Evolutionary conservation across 1,140 invertebrate genomes (phyloP), one percentile per base, ranked within the genome.

Genomic region (Drosophila asahinai): DNA sequence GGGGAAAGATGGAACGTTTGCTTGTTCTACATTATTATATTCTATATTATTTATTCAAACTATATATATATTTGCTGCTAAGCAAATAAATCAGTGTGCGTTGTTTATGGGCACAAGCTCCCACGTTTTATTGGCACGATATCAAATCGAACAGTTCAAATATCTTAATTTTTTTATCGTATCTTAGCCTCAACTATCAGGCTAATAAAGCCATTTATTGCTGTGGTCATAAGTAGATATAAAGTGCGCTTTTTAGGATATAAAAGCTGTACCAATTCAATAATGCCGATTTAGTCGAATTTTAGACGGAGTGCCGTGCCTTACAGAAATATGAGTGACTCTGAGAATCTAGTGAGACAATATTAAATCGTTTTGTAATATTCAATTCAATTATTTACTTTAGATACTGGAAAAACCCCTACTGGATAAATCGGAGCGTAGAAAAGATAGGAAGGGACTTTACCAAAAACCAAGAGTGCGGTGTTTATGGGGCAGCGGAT

Each of bases 291-390:
- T 36, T 55, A 38, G 52, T 38, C 17, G 19, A 9, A 55, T 9
- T 55, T 55, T 38, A 22, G 7, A 38, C 12, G 17, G 17, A 38
- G 30, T 38, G 17, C 3, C 12, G 33, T 15, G 14, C 7, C 2
- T 0, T 38, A 15, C 33, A 3, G 0, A 15, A 11, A 25, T 2
- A 83, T 83, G 81, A 47, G 77, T 3, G 81, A 83, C 66, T 80
- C 80, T 45, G 62, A 83, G 6, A 60, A 80, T 22, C 59, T 80
- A 4, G 81, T 83, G 80, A 80, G 62, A 19, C 17, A 0, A 19
- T 2, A 14, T 36, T 8, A 54, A 36, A 54, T 3, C 5, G 11
- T 19, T 14, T 8, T 54, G 11, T 19, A 36, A 4, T 9, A 36
- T 9, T 36, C 15, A 15, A 15, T 5, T 15, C 14, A 0, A 22